Evolutionary conservation across 2,888 invertebrate genomes (phyloP).

Genomic region (Panopea generosa): DNA sequence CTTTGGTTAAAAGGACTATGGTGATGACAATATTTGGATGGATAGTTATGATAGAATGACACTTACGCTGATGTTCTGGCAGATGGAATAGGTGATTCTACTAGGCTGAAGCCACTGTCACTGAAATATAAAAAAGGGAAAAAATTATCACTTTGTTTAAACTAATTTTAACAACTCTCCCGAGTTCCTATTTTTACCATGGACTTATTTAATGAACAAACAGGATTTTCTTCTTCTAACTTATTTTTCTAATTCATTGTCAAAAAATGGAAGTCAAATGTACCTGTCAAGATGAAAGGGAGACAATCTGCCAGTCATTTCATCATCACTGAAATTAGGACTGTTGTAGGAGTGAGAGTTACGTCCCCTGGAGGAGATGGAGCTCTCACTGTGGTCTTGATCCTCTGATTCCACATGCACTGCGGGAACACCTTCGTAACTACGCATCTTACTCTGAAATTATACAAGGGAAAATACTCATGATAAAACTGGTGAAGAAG

Average conservation of each 20-base stretch:
- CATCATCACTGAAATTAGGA: conserved; percentile 79
- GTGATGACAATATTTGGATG: no score
- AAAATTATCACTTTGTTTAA: no score
- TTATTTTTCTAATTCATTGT: no score
- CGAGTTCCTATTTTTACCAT: no score
- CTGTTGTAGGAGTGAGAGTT: conserved; percentile 59
- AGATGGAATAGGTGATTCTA: conserved; percentile 81
- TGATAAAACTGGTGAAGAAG: conserved; percentile 3
- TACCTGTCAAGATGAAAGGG: conserved; percentile 79
- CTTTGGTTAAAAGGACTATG: no score
- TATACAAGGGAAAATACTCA: no score
- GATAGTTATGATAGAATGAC: no score
- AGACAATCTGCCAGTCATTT: conserved; percentile 72
- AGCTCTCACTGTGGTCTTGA: conserved; percentile 66
- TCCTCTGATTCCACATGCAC: conserved; percentile 67
- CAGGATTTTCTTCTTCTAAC: no score
- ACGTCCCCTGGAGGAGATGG: conserved; percentile 58
- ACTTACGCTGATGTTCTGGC: conserved; percentile 81
- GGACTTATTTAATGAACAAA: no score
- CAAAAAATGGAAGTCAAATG: no score
- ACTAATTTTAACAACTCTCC: conserved; percentile 32
- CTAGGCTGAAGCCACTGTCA: conserved; percentile 78
- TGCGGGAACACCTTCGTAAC: conserved; percentile 53
- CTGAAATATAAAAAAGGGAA: conserved; percentile 54
- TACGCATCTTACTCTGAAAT: conserved; percentile 59